Percentiles rank a stretch among this genome's conserved stretches.
Evolutionary conservation across 2,888 invertebrate genomes (phyloP).

Genomic region (Lycia hirtaria): DNA sequence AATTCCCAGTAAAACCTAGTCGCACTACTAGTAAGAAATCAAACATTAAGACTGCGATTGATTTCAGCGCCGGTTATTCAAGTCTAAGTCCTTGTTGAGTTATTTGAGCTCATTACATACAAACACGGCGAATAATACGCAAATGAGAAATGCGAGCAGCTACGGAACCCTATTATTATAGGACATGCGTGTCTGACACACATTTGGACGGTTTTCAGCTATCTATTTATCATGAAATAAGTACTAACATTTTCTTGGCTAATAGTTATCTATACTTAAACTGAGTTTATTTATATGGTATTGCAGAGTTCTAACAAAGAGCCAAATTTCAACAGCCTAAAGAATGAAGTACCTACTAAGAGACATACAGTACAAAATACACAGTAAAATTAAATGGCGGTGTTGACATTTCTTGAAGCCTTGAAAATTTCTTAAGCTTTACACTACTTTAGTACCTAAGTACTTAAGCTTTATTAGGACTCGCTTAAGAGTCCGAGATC

Average conservation of each 20-base stretch:
- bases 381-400: no score
- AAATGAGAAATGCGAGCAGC: slow-evolving; percentile 2
- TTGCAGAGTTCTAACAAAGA: no score
- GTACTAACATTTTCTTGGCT: background rate
- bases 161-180: slow-evolving; percentile 2
- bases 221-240: background rate
- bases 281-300: no score
- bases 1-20: background rate
- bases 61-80: slow-evolving; percentile 3
- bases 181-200: slow-evolving; percentile 13
- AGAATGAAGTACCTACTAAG: no score
- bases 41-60: slow-evolving; percentile 4
- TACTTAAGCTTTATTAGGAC: no score
- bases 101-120: slow-evolving; percentile 1
- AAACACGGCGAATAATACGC: background rate
- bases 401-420: no score
- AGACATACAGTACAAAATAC: no score
- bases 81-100: background rate
- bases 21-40: background rate
- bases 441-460: no score
- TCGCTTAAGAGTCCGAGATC: no score
- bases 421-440: no score
- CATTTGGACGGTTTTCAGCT: slow-evolving; percentile 3
- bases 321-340: no score
- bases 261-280: no score